Evolutionary conservation across 2,888 invertebrate species (phyloP).

Genomic region (Amblyteles armatorius): DNA sequence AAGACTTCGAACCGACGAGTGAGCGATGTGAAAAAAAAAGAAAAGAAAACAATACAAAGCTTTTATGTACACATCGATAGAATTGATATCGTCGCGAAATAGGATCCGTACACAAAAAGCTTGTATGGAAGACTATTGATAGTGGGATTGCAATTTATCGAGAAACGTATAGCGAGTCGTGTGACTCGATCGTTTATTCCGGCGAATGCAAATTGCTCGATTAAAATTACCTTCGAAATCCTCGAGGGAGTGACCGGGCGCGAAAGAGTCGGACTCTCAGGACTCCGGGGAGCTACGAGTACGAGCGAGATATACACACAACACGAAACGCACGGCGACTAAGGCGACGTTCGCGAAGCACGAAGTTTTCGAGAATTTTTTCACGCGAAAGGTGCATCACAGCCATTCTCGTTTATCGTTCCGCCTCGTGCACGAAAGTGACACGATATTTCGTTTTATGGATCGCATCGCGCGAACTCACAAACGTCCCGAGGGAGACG

Average conservation of each 20-base stretch:
- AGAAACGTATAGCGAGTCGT: not conserved
- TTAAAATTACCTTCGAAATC: slow-evolving; percentile 33
- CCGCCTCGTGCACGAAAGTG: slow-evolving; percentile 56
- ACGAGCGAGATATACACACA: slow-evolving; percentile 30
- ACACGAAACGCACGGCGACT: slow-evolving; percentile 25
- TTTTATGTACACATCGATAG: slow-evolving; percentile 20
- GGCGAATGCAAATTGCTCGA: not conserved
- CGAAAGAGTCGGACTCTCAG: slow-evolving; percentile 8
- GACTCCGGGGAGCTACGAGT: slow-evolving; percentile 19
- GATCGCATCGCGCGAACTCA: slow-evolving; percentile 60
- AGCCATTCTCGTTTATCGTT: slow-evolving; percentile 53
- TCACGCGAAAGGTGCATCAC: slow-evolving; percentile 38
- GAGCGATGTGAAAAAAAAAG: not conserved
- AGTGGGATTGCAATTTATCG: slow-evolving; percentile 3
- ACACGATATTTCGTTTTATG: slow-evolving; percentile 61
- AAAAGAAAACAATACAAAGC: not conserved
- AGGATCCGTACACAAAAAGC: slow-evolving; percentile 8
- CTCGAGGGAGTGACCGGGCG: slow-evolving; percentile 27
- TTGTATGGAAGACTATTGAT: not conserved
- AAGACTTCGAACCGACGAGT: not conserved
- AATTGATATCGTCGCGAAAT: slow-evolving; percentile 1
- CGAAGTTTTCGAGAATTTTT: slow-evolving; percentile 47
- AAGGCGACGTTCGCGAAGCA: slow-evolving; percentile 40
- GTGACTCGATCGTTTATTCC: not conserved
- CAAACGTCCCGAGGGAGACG: slow-evolving; percentile 36